Evolutionary conservation across 2,113 vertebrate species (phyloP).

Genomic region (Colaptes auratus): DNA sequence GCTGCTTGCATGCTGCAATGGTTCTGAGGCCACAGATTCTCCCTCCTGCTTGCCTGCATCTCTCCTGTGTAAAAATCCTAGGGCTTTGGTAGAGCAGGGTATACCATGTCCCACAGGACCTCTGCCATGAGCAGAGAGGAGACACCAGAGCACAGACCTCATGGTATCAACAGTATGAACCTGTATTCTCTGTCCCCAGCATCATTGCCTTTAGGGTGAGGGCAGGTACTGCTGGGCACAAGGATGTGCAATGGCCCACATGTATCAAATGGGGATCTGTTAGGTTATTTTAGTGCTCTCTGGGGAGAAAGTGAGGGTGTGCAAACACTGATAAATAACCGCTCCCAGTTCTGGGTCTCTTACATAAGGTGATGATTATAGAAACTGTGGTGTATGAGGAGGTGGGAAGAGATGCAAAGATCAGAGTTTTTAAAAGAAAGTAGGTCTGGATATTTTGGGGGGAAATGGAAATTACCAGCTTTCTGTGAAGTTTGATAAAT

Average conservation of each 20-base stretch:
- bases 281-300: conserved; percentile 35
- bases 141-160: background rate
- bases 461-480: conserved; percentile 41
- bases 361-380: conserved; percentile 52
- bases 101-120: background rate
- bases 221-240: background rate
- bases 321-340: conserved; percentile 58
- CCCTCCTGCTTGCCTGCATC: background rate
- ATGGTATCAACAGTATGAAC: fast-evolving
- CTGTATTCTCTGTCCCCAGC: background rate
- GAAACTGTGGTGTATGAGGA: conserved; percentile 19
- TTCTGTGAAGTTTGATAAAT: background rate
- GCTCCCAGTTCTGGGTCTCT: conserved; percentile 58
- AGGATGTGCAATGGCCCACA: background rate
- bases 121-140: background rate
- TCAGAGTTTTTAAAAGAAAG: conserved; percentile 63
- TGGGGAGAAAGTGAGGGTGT: background rate
- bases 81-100: fast-evolving
- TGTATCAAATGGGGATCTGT: background rate
- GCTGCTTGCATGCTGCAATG: background rate
- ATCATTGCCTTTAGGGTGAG: fast-evolving
- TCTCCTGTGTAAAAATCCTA: background rate
- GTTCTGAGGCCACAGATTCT: background rate
- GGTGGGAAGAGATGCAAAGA: conserved; percentile 47
- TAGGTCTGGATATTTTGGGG: conserved; percentile 64